These are phyloP conservation scores for Chamaedrilus cognettii DNA, from an alignment of 2,888 invertebrate genomes.

Conservation along the genomic window DNA sequence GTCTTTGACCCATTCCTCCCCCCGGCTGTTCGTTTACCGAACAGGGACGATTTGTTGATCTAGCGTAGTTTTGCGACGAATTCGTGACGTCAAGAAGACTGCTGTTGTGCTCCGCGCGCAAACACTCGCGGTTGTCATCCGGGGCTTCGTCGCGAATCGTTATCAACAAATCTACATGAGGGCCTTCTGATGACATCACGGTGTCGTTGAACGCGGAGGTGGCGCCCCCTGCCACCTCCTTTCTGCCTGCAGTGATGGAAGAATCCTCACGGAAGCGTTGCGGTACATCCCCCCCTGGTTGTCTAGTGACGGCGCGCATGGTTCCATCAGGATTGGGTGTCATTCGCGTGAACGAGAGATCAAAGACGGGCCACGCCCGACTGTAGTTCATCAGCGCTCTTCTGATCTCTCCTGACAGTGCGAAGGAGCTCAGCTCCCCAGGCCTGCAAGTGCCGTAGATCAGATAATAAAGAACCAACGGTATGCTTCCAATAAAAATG, in stretches of 20 bases:
- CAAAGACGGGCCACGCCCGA: constrained; percentile 53
- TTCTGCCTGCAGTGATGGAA: background rate
- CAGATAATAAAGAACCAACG: constrained; percentile 45
- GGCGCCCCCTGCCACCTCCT: background rate
- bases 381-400: constrained; percentile 51
- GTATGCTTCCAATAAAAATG: constrained; percentile 52
- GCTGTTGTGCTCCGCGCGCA: too few species aligned
- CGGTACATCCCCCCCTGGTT: background rate
- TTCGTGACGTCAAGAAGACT: too few species aligned
- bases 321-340: too few species aligned
- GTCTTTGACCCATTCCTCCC: too few species aligned
- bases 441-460: constrained; percentile 10
- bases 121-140: constrained; percentile 11
- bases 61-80: too few species aligned
- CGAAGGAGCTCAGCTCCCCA: constrained; percentile 35
- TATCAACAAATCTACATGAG: constrained; percentile 38
- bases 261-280: background rate
- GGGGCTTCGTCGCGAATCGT: constrained; percentile 35
- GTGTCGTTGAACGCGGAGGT: background rate
- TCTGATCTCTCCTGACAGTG: constrained; percentile 54
- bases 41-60: too few species aligned
- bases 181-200: too few species aligned
- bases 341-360: constrained; percentile 42
- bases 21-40: too few species aligned
- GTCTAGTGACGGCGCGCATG: too few species aligned